Percentiles rank a stretch among this genome's conserved stretches.
Evolutionary conservation across 2,888 invertebrate genomes (phyloP).

Genomic region (Cheilosia grossa): DNA sequence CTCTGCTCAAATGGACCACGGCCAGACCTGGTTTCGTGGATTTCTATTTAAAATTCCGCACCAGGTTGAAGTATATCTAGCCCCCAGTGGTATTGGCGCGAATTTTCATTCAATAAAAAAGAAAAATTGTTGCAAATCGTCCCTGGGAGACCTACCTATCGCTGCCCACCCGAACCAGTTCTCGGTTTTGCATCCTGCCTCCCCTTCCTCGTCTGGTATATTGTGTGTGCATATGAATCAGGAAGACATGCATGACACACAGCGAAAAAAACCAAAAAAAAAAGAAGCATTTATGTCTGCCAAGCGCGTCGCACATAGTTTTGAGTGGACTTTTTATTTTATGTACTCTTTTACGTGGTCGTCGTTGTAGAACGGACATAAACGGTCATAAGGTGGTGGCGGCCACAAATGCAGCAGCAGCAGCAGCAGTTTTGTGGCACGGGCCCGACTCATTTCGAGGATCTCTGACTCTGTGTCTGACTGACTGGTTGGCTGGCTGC

Average conservation of each 20-base stretch:
- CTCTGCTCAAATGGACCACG: constrained; percentile 44
- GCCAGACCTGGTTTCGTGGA: constrained; percentile 47
- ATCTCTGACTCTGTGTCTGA: constrained; percentile 62
- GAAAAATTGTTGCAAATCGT: constrained; percentile 47
- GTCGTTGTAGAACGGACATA: constrained; percentile 69
- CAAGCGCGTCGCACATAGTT: constrained; percentile 45
- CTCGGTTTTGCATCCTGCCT: constrained; percentile 10
- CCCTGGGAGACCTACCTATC: constrained; percentile 49
- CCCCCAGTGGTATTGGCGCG: constrained; percentile 58
- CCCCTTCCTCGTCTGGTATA: background rate
- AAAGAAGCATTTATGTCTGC: constrained; percentile 41
- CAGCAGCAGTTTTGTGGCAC: constrained; percentile 60
- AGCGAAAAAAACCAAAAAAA: constrained; percentile 10
- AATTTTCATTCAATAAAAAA: constrained; percentile 68
- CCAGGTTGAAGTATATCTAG: constrained; percentile 24
- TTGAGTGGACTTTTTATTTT: constrained; percentile 40
- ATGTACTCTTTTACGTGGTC: constrained; percentile 48
- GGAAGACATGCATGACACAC: constrained; percentile 58
- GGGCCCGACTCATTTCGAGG: constrained; percentile 64
- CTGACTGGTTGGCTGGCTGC: constrained; percentile 59
- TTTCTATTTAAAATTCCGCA: constrained; percentile 72
- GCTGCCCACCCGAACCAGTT: constrained; percentile 61
- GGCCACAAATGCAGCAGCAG: constrained; percentile 24
- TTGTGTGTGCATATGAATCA: constrained; percentile 15
- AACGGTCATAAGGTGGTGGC: constrained; percentile 64